Evolutionary conservation across 2,113 vertebrate species (phyloP), one percentile per base, ranked within the genome.

Genomic region (Seriola aureovittata): DNA sequence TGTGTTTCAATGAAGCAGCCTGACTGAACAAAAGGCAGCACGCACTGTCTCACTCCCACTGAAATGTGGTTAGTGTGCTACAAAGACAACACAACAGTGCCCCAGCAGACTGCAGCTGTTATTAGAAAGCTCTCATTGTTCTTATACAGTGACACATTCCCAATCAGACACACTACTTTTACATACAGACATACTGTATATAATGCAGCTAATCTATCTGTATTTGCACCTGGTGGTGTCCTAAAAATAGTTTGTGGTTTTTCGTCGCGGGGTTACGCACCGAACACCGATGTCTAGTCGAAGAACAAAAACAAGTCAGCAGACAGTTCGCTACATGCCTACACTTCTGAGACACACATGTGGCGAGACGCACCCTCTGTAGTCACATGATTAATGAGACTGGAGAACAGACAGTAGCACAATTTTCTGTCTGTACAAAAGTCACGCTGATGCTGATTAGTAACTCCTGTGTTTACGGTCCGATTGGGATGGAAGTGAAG

Each of bases 311-410:
- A 73, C 29, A 19, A 64, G n/a, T 4, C 14, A 60, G 8, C 71
- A 90, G 86, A 86, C 87, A 76, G 75, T 66, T 83, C 4, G 4
- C 78, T 75, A 74, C 88, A 81, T 14, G 74, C 55, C 81, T 66
- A 3, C 46, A 54, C 80, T 80, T 58, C 74, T 73, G 78, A 88
- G 76, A 82, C 81, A 83, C 81, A 65, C 2, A n/a, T 50, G 80
- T 3, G 34, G 74, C 60, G 58, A 76, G 75, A 90, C 89, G 82
- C 85, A 60, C 88, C 88, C 50, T 75, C 73, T 78, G 59, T 3
- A 82, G 82, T 75, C 77, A 86, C 66, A 52, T 82, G 85, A 91
- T 80, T 87, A 91, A 90, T 88, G 80, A 86, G 81, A 75, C 74
- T 14, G 48, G 48, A 88, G 86, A 42, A 52, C 84, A 92, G 90